A percentile compares a stretch with the other conserved stretches of the same genome.
Evolutionary conservation across 2,113 vertebrate genomes (phyloP).

Genomic region (Columbina picui): DNA sequence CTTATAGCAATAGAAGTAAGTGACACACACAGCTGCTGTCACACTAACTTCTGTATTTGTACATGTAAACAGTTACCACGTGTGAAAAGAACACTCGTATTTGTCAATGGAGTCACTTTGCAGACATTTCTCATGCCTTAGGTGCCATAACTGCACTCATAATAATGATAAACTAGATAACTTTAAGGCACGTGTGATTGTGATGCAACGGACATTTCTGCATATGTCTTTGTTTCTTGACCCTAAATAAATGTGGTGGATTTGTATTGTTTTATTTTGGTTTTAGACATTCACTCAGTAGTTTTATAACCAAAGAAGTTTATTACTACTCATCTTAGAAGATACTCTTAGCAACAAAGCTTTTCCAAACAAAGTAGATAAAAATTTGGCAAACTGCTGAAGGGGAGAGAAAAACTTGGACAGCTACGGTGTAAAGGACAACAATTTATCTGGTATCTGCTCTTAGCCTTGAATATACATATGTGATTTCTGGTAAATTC

Average conservation of each 20-base stretch:
- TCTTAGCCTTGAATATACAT: background rate
- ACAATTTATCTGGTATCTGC: background rate
- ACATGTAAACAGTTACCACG: fast-evolving
- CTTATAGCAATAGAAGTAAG: background rate
- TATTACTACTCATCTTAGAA: background rate
- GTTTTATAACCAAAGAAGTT: background rate
- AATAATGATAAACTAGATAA: background rate
- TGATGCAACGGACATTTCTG: background rate
- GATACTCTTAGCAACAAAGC: background rate
- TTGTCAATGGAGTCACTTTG: background rate
- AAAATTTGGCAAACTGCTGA: background rate
- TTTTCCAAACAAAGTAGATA: background rate
- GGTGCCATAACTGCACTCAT: background rate
- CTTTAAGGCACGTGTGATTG: background rate
- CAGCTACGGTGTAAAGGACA: background rate
- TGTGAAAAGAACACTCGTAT: background rate
- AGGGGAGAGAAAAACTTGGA: background rate
- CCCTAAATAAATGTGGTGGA: no score
- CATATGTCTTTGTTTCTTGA: background rate
- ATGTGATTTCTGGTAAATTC: background rate
- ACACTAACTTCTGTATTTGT: background rate
- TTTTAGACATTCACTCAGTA: background rate
- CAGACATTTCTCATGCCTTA: background rate
- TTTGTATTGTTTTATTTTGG: background rate
- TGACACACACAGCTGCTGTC: background rate